phyloP scores from a whole-genome alignment of 2,888 invertebrate species.

The Tinea semifulvella region DNA sequence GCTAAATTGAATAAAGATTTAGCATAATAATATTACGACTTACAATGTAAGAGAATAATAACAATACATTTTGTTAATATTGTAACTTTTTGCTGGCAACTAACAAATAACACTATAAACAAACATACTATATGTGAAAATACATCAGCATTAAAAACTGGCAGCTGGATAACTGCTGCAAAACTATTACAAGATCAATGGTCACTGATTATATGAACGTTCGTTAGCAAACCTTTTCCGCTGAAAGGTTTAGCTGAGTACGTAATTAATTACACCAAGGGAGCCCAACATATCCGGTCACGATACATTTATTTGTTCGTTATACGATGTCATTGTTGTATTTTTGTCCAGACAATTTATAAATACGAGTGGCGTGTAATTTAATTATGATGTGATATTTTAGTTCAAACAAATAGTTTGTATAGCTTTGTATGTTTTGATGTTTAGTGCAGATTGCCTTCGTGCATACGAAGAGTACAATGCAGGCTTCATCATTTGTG shows the following conservation, averaged over 20 bases:
- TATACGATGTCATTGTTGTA: conserved; percentile 7
- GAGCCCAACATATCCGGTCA: conserved; percentile 10
- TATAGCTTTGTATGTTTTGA: background rate
- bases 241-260: conserved; percentile 10
- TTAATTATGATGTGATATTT: background rate
- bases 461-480: conserved; percentile 29
- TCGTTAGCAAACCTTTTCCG: conserved; percentile 12
- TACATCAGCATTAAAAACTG: too few relatives aligned
- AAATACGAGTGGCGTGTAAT: background rate
- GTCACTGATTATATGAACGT: conserved; percentile 9
- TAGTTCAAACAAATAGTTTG: background rate
- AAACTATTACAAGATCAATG: conserved; percentile 7
- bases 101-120: too few relatives aligned
- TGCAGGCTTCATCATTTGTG: conserved; percentile 37
- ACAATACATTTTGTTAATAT: too few relatives aligned
- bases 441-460: conserved; percentile 23
- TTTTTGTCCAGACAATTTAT: conserved; percentile 8
- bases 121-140: too few relatives aligned
- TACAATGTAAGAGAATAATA: too few relatives aligned
- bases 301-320: conserved; percentile 12
- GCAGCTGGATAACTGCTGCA: too few relatives aligned
- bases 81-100: too few relatives aligned
- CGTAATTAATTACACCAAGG: conserved; percentile 13
- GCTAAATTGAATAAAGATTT: background rate
- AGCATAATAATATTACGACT: background rate